Evolutionary conservation across 1,140 invertebrate genomes (phyloP).

Genomic region (Heliconius congener): DNA sequence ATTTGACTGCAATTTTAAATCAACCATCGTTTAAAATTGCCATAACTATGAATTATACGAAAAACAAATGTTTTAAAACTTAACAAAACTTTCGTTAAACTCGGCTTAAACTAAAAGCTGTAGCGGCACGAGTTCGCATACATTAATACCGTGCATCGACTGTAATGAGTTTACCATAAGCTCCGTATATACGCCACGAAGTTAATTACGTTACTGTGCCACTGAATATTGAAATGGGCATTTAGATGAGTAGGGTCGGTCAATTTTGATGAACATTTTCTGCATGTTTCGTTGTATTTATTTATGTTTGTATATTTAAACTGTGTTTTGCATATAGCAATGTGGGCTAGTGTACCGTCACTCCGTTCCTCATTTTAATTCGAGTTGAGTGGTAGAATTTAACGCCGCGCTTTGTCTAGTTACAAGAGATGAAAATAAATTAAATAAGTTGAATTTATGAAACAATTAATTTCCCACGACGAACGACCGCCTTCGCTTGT

Average conservation of each 20-base stretch:
- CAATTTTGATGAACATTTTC: not conserved
- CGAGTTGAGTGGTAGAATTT: too few species aligned
- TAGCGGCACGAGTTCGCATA: slow-evolving; percentile 2
- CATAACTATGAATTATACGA: too few species aligned
- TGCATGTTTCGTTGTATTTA: not conserved
- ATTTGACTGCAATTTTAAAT: too few species aligned
- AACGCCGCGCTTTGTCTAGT: too few species aligned
- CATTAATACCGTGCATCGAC: not conserved
- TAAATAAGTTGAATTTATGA: too few species aligned
- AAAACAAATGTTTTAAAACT: not conserved
- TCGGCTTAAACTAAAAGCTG: not conserved
- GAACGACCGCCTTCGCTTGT: too few species aligned
- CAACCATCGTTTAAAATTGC: too few species aligned
- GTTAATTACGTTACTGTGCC: slow-evolving; percentile 11
- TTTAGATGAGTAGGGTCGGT: not conserved
- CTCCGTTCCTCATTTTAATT: too few species aligned
- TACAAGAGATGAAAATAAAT: too few species aligned
- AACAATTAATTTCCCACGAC: too few species aligned
- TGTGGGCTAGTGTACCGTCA: too few species aligned
- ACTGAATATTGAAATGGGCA: not conserved
- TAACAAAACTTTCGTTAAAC: not conserved
- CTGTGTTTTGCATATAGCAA: too few species aligned
- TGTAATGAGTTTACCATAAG: slow-evolving; percentile 7
- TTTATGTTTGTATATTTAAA: not conserved
- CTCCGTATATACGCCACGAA: not conserved